Conservation (phyloP, 2,113 vertebrate species). For the Mesembrinibis cayennensis region DNA sequence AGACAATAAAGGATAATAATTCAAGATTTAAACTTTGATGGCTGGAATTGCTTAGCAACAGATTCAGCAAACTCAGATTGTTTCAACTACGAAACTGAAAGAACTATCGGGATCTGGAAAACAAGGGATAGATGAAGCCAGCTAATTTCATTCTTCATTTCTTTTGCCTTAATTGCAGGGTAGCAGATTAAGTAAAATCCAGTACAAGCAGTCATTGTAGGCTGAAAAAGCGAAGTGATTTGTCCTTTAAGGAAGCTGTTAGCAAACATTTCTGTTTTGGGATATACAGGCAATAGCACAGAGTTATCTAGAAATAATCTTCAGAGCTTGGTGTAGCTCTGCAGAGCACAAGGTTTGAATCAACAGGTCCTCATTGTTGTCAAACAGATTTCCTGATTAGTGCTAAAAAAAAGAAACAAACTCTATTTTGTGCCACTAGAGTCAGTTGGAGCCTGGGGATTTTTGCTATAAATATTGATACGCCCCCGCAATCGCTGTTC, state of each 20-base stretch:
- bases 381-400: slow-evolving; percentile 27
- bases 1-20: slow-evolving; percentile 25
- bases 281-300: not conserved
- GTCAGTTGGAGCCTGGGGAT: not conserved
- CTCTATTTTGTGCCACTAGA: not conserved
- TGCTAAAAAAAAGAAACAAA: not conserved
- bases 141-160: not conserved
- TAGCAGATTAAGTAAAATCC: not conserved
- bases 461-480: slow-evolving; percentile 52
- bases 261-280: not conserved
- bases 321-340: not conserved
- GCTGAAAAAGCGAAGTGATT: not conserved
- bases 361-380: slow-evolving; percentile 22
- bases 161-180: not conserved
- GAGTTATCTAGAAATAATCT: not conserved
- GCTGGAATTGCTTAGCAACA: slow-evolving; percentile 60
- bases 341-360: not conserved
- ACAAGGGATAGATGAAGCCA: not conserved
- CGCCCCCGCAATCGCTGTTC: not conserved
- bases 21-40: slow-evolving; percentile 20
- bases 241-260: not conserved
- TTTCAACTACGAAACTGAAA: slow-evolving; percentile 11
- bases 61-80: not conserved
- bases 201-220: not conserved
- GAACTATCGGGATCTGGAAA: not conserved